Percentiles rank a stretch among this genome's conserved stretches.
Conservation (phyloP, 2,113 vertebrate genomes). For the Perca fluviatilis region DNA sequence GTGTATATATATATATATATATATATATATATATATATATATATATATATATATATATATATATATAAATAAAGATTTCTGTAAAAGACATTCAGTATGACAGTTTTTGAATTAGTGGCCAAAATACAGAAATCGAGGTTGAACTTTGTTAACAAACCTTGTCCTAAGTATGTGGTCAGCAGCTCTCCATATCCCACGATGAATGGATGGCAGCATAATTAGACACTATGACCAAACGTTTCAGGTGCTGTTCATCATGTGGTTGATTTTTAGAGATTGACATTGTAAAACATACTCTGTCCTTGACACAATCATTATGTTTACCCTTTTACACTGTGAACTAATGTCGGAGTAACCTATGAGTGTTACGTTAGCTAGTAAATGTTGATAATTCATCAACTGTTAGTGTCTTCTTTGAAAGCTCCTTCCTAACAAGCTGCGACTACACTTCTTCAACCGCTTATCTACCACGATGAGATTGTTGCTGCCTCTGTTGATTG, state of each 20-base stretch:
- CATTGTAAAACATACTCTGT: neutral
- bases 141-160: constrained; percentile 56
- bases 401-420: neutral
- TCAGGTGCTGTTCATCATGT: neutral
- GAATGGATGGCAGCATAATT: constrained; percentile 37
- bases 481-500: neutral
- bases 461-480: neutral
- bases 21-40: too few species aligned
- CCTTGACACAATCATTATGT: neutral
- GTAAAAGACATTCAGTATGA: neutral
- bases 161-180: constrained; percentile 32
- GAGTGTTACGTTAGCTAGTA: neutral
- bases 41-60: too few species aligned
- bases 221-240: neutral
- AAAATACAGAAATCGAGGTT: neutral
- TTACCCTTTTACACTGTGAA: too few species aligned
- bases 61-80: neutral
- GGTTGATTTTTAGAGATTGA: neutral
- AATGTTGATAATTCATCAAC: neutral
- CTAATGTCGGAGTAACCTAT: neutral
- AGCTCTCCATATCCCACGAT: constrained; percentile 56
- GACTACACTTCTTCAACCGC: neutral
- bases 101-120: neutral
- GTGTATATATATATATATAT: too few species aligned
- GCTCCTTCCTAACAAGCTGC: neutral